These are phyloP conservation scores for Coracopsis vasa DNA, from an alignment of 2,113 vertebrate species.

Conservation along the genomic window DNA sequence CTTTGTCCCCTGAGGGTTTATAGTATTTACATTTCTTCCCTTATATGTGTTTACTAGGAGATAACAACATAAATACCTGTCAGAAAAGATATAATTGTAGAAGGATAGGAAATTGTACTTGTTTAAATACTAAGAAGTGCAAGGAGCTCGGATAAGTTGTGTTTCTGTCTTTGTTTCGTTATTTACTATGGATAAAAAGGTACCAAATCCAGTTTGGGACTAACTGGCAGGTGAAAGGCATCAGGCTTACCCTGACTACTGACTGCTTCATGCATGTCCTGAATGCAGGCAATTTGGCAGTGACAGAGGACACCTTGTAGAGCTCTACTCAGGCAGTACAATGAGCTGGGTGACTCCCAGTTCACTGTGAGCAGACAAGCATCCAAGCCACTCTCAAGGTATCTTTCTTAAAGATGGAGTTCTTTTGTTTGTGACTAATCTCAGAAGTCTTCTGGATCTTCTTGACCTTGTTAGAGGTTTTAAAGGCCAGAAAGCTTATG, in stretches of 20 bases:
- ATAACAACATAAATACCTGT: background rate
- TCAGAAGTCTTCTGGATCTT: background rate
- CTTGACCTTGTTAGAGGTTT: background rate
- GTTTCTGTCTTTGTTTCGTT: background rate
- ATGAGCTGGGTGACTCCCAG: background rate
- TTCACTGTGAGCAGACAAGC: background rate
- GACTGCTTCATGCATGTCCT: background rate
- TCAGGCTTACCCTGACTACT: background rate
- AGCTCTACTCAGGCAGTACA: background rate
- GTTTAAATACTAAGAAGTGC: background rate
- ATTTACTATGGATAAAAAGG: background rate
- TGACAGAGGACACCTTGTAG: background rate
- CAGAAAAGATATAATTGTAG: background rate
- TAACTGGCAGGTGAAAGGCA: background rate
- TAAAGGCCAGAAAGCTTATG: background rate
- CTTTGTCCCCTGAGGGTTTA: background rate
- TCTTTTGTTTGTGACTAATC: background rate
- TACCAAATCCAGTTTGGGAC: background rate
- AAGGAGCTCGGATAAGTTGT: background rate
- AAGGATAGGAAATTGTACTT: rapidly evolving
- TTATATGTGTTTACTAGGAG: background rate
- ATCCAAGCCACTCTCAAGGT: background rate
- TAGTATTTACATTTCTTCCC: background rate
- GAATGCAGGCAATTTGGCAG: background rate
- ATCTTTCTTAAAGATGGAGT: background rate